Base-by-base conservation (phyloP, 2,797 vertebrate species). In the Myoxocephalus aenaeus region DNA sequence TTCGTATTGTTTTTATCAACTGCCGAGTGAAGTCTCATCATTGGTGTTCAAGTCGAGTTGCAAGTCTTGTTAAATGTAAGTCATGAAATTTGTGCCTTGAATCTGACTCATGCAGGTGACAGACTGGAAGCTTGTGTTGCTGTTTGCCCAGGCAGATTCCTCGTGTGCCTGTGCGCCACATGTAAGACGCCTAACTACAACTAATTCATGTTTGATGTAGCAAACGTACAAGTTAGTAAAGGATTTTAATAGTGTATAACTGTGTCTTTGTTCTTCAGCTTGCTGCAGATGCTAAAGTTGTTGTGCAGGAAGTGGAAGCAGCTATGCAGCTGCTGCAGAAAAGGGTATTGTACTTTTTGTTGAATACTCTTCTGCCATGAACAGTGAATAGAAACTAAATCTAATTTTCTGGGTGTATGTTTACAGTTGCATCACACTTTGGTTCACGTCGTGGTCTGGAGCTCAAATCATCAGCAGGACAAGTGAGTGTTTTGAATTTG, bases 381-480 rank as follows among this genome's bases (percentile, higher is more conserved):
- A 57, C 8, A 29, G 20, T 27, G 7, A 79, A 48, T 15, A 17
- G 1, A 0, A 9, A 9, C 7, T 32, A 22, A 40, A 46, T 46
- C 1, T 76, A 66, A 79, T 13, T n/a, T 61, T 9, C 25, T 46
- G 38, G 22, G 48, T 75, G 29, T 58, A 7, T 58, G 10, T 90
- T 82, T 85, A 32, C 84, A 96, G 95, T 18, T 95, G 80, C 80
- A 42, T 73, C 84, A 2, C 17, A 88, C 92, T 44, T 88, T 96
- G 73, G 90, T 95, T 74, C 92, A 94, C 67, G 88, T 93, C 15
- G 86, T 79, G 9, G 90, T 95, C 51, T 96, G 94, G 94, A 88
- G 87, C 29, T 65, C 77, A 64, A 18, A 53, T 70, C 29, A 57
- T 62, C 77, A 82, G 50, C 56, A 75, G 32, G 75, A 90, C 32